A percentile compares a stretch with the other conserved stretches of the same genome.
Evolutionary conservation across 2,797 vertebrate genomes (phyloP).

Genomic region (Selene dorsalis): DNA sequence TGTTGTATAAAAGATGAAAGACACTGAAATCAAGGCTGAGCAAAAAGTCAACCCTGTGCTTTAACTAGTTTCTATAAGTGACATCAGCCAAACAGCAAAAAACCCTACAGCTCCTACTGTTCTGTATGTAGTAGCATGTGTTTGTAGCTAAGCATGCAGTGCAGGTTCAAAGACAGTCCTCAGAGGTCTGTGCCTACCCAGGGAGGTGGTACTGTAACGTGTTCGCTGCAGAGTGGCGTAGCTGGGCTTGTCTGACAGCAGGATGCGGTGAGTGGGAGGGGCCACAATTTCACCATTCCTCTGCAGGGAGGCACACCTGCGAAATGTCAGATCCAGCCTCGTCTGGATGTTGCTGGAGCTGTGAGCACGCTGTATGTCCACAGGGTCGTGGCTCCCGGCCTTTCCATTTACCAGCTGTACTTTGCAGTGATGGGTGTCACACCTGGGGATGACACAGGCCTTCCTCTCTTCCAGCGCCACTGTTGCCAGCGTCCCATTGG

Average conservation of each 20-base stretch:
- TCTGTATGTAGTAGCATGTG: not conserved
- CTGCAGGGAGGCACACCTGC: slow-evolving; percentile 85
- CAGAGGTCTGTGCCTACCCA: slow-evolving; percentile 82
- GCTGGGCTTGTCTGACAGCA: slow-evolving; percentile 77
- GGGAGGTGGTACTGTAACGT: slow-evolving; percentile 85
- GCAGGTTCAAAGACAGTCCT: slow-evolving; percentile 81
- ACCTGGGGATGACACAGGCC: slow-evolving; percentile 21
- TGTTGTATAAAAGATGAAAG: no score
- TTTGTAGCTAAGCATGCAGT: not conserved
- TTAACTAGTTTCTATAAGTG: not conserved
- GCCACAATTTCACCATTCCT: slow-evolving; percentile 69
- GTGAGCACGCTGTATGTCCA: slow-evolving; percentile 84
- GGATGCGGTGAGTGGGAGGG: slow-evolving; percentile 61
- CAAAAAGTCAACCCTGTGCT: not conserved
- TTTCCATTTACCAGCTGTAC: slow-evolving; percentile 70
- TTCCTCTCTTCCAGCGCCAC: slow-evolving; percentile 55
- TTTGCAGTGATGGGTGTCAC: slow-evolving; percentile 49
- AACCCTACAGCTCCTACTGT: not conserved
- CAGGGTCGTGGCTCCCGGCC: slow-evolving; percentile 42
- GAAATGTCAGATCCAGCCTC: slow-evolving; percentile 77
- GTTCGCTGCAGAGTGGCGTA: slow-evolving; percentile 82
- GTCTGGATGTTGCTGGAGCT: slow-evolving; percentile 88
- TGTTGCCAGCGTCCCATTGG: slow-evolving; percentile 78
- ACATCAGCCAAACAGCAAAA: not conserved
- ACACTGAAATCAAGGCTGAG: not conserved